Evolutionary conservation across 2,113 vertebrate genomes (phyloP).

Genomic region (Anas platyrhynchos): DNA sequence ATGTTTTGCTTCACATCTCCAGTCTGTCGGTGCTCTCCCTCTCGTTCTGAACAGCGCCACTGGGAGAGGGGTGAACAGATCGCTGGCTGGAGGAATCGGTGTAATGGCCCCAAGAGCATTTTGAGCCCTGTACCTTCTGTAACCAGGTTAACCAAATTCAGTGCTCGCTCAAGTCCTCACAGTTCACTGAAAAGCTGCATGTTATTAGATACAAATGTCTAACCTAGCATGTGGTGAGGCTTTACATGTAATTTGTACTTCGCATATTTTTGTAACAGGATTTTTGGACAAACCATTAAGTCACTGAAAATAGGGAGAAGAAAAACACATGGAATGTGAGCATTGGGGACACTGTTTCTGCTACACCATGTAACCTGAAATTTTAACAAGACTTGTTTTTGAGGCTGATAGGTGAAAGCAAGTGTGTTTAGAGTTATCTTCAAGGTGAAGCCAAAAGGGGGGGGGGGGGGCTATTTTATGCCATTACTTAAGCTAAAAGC

Average conservation of each 20-base stretch:
- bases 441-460: neutral
- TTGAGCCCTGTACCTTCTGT: neutral
- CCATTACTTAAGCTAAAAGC: neutral
- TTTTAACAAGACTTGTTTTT: neutral
- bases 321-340: neutral
- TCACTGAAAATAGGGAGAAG: neutral
- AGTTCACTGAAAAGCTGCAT: too few species aligned
- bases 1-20: neutral
- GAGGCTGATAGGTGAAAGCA: neutral
- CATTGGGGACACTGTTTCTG: neutral
- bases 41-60: neutral
- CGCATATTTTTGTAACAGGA: neutral
- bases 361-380: neutral
- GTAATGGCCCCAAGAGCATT: fast-evolving
- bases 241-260: neutral
- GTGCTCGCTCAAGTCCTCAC: fast-evolving
- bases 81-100: neutral
- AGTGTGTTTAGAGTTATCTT: neutral
- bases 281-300: neutral
- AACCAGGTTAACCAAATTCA: neutral
- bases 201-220: neutral
- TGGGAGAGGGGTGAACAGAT: neutral
- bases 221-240: neutral
- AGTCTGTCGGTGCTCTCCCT: neutral
- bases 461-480: neutral